Percentiles rank a stretch among this genome's conserved stretches.
Evolutionary conservation across 1,140 invertebrate genomes (phyloP).

Genomic region (Dryas iulia): DNA sequence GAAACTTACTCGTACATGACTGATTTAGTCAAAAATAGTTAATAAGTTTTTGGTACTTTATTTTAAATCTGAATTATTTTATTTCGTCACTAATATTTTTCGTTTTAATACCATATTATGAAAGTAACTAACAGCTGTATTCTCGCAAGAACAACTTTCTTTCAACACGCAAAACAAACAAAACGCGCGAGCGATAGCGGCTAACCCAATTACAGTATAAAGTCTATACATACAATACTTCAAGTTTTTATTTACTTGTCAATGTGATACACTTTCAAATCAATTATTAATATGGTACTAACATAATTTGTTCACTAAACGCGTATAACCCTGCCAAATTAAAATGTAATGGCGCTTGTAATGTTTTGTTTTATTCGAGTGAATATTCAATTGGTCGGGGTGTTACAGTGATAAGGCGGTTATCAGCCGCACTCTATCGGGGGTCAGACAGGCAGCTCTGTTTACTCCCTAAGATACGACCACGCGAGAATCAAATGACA

Average conservation of each 20-base stretch:
- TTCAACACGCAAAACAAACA: conserved; percentile 11
- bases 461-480: conserved; percentile 47
- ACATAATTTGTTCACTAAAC: conserved; percentile 20
- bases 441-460: conserved; percentile 52
- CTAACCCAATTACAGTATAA: conserved; percentile 30
- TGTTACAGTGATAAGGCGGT: conserved; percentile 22
- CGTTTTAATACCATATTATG: neutral
- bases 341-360: neutral
- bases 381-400: conserved; percentile 13
- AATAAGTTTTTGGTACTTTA: too few relatives aligned
- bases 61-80: too few relatives aligned
- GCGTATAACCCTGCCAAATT: neutral
- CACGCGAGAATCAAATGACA: conserved; percentile 58
- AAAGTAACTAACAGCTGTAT: neutral
- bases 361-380: neutral
- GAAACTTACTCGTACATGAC: too few relatives aligned
- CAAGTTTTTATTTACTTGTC: conserved; percentile 21
- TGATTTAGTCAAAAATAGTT: too few relatives aligned
- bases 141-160: conserved; percentile 3
- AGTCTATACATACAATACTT: conserved; percentile 11
- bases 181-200: conserved; percentile 15
- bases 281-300: conserved; percentile 9
- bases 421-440: conserved; percentile 37
- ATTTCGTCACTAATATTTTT: neutral
- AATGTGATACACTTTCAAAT: conserved; percentile 14